phyloP scores from a whole-genome alignment of 2,113 vertebrate species.

The Aythya baeri region DNA sequence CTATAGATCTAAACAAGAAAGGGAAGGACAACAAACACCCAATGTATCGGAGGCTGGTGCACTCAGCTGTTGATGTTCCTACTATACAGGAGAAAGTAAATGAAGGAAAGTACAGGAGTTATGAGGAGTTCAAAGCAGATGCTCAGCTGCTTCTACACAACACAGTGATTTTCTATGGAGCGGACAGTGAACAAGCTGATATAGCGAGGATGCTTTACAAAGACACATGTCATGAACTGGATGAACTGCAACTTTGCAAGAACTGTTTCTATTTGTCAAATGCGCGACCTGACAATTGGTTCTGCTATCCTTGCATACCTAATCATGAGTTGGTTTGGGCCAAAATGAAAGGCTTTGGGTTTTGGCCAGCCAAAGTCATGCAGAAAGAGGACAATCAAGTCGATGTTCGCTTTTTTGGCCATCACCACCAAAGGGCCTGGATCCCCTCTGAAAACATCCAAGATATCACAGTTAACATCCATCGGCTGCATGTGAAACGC shows the following conservation, averaged over 20 bases:
- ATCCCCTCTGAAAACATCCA: conserved; percentile 98
- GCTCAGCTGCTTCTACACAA: too few species aligned
- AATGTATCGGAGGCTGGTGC: too few species aligned
- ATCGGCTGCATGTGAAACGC: conserved; percentile 96
- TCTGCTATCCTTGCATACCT: conserved; percentile 97
- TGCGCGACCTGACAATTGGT: conserved; percentile 98
- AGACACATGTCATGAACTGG: conserved; percentile 97
- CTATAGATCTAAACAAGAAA: too few species aligned
- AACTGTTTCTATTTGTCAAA: conserved; percentile 99
- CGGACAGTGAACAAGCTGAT: conserved; percentile 96
- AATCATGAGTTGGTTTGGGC: conserved; percentile 98
- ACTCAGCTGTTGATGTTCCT: too few species aligned
- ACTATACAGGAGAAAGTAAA: too few species aligned
- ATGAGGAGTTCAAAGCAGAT: too few species aligned
- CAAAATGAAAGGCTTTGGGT: conserved; percentile 99
- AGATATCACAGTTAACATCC: conserved; percentile 93
- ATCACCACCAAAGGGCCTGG: conserved; percentile 99
- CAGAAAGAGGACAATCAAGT: conserved; percentile 98
- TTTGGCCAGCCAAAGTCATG: conserved; percentile 99
- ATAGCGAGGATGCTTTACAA: conserved; percentile 95
- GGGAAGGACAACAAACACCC: too few species aligned
- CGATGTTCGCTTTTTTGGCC: conserved; percentile 98
- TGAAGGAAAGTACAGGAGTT: too few species aligned
- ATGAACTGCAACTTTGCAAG: conserved; percentile 96
- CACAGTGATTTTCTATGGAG: too few species aligned